These are phyloP conservation scores for Murina feae DNA, from an alignment of 2,113 vertebrate genomes.

Conservation along the genomic window DNA sequence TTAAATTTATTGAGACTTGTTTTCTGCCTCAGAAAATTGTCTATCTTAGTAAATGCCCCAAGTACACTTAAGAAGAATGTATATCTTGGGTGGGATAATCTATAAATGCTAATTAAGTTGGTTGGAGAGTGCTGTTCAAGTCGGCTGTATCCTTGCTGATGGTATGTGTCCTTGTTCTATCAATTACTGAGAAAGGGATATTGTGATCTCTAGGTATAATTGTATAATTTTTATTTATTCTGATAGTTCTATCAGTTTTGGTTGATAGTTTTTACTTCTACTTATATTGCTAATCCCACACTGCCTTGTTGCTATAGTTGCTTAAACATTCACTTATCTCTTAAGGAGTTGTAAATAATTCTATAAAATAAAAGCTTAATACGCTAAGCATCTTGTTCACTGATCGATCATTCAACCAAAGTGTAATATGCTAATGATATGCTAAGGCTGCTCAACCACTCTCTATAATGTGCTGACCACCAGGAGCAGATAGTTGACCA, in stretches of 20 bases:
- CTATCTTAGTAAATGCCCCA: background rate
- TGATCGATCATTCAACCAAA: too few species aligned
- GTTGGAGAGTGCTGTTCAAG: background rate
- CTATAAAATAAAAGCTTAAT: too few species aligned
- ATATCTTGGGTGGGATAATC: background rate
- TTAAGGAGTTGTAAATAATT: background rate
- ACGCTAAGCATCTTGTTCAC: too few species aligned
- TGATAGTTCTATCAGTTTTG: background rate
- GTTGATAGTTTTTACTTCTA: background rate
- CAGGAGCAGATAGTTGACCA: too few species aligned
- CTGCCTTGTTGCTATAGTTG: background rate
- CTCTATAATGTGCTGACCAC: too few species aligned
- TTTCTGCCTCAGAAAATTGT: background rate
- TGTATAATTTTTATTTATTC: background rate
- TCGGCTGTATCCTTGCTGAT: background rate
- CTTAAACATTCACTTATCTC: background rate
- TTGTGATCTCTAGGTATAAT: background rate
- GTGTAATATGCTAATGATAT: too few species aligned
- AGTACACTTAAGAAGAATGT: background rate
- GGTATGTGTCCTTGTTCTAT: background rate
- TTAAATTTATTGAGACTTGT: background rate
- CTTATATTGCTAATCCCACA: background rate
- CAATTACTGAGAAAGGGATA: background rate
- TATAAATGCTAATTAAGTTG: background rate
- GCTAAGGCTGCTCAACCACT: too few species aligned